phyloP scores from a whole-genome alignment of 2,888 invertebrate species.

The Drosophila paramelanica region DNA sequence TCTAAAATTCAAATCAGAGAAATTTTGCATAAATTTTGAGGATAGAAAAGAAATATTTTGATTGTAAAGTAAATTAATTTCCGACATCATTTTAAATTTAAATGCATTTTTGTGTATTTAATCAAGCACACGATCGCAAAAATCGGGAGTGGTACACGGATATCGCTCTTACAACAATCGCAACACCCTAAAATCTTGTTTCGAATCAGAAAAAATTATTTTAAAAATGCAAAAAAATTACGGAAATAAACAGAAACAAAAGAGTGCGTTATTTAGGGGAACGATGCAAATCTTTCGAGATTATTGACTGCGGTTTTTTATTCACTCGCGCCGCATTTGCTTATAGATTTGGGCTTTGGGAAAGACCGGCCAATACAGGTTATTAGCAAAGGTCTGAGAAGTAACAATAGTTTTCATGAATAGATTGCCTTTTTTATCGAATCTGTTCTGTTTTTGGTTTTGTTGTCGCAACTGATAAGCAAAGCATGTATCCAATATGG shows the following conservation, averaged over 20 bases:
- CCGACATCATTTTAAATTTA: not conserved
- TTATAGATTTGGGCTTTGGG: slow-evolving; percentile 2
- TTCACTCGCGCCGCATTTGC: not conserved
- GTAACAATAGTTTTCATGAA: not conserved
- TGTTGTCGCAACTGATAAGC: slow-evolving; percentile 26
- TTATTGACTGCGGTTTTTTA: not conserved
- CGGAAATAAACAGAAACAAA: slow-evolving; percentile 20
- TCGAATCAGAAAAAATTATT: slow-evolving; percentile 13
- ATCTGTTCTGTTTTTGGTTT: slow-evolving; percentile 5
- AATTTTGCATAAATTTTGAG: slow-evolving; percentile 17
- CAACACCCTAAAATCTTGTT: not conserved
- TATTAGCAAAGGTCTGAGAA: slow-evolving; percentile 1
- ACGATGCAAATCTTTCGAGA: not conserved
- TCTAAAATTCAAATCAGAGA: slow-evolving; percentile 45
- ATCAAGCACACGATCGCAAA: not conserved
- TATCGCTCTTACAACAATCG: not conserved
- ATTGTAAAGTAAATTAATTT: not conserved
- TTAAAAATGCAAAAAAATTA: slow-evolving; percentile 16
- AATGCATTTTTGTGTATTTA: not conserved
- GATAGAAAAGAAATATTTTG: not conserved
- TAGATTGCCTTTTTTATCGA: slow-evolving; percentile 4
- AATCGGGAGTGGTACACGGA: not conserved
- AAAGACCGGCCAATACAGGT: slow-evolving; percentile 1
- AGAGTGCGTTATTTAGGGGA: slow-evolving; percentile 3
- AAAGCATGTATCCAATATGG: slow-evolving; percentile 4